A percentile compares a stretch with the other conserved stretches of the same genome.
Conservation (phyloP, 2,888 invertebrate genomes). For the Drosophila prostipennis region DNA sequence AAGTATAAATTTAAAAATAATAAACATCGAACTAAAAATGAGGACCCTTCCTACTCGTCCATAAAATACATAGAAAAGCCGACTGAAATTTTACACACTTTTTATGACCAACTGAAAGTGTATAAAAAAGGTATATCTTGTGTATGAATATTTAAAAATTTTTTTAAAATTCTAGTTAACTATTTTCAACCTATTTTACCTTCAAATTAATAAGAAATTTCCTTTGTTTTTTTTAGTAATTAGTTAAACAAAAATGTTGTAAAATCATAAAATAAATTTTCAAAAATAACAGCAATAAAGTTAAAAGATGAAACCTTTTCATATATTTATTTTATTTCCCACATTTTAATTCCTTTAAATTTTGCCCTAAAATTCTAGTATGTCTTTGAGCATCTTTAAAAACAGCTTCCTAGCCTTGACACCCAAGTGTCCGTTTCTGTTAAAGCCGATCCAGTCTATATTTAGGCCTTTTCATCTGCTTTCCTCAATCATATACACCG, state of each 20-base stretch:
- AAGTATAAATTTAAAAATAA: constrained; percentile 30
- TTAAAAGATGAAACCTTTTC: no score
- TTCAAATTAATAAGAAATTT: no score
- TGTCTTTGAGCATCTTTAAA: neutral
- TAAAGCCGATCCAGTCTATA: constrained; percentile 9
- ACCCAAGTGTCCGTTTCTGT: neutral
- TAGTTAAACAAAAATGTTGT: no score
- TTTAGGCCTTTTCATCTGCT: constrained; percentile 28
- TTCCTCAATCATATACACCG: constrained; percentile 14
- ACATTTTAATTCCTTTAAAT: no score
- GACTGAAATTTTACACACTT: neutral
- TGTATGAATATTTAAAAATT: no score
- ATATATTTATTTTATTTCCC: no score
- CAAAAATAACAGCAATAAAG: no score
- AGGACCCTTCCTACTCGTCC: neutral
- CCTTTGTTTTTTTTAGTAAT: no score
- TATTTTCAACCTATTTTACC: no score
- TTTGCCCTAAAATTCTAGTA: no score
- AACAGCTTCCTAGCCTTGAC: neutral
- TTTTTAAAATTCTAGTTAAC: no score
- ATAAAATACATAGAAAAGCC: neutral
- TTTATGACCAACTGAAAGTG: neutral
- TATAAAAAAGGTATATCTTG: neutral
- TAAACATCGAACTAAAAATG: constrained; percentile 17
- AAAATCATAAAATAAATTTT: no score